Percentiles rank a stretch among this genome's conserved stretches.
These are phyloP conservation scores for Stenichneumon culpator DNA, from an alignment of 2,888 invertebrate genomes.

Conservation along the genomic window DNA sequence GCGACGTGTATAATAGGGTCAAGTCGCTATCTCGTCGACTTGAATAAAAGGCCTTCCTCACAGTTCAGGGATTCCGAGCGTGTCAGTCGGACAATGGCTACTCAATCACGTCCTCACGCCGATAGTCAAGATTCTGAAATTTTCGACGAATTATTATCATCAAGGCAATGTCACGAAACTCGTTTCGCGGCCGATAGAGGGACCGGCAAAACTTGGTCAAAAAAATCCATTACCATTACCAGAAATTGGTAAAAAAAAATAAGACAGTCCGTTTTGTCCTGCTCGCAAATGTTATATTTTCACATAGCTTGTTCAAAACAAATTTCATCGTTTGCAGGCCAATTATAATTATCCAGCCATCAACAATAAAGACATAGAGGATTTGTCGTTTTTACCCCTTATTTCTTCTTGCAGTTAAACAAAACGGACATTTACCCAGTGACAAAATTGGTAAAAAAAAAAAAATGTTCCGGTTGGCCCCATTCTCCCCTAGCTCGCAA, in stretches of 20 bases:
- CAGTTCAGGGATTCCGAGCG: slow-evolving; percentile 15
- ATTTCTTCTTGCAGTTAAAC: not conserved
- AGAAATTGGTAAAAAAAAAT: too few relatives aligned
- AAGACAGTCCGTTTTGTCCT: not conserved
- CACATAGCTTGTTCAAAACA: not conserved
- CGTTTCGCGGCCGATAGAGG: not conserved
- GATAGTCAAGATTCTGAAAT: not conserved
- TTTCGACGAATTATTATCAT: not conserved
- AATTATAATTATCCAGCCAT: not conserved
- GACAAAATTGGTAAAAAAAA: too few relatives aligned
- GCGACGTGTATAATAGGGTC: slow-evolving; percentile 37
- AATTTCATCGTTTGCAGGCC: not conserved
- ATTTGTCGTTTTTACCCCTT: not conserved
- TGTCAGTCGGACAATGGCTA: slow-evolving; percentile 6
- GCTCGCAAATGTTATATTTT: not conserved
- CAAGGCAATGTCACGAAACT: not conserved
- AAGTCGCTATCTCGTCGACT: slow-evolving; percentile 42
- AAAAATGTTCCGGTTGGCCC: not conserved
- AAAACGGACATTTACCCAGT: too few relatives aligned
- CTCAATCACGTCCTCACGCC: not conserved
- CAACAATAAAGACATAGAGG: not conserved
- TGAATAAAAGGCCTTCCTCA: slow-evolving; percentile 12
- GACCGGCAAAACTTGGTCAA: not conserved
- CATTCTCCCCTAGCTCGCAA: too few relatives aligned
- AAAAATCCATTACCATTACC: too few relatives aligned